Conservation (phyloP, 2,888 invertebrate genomes). For the Eilema caniola region DNA sequence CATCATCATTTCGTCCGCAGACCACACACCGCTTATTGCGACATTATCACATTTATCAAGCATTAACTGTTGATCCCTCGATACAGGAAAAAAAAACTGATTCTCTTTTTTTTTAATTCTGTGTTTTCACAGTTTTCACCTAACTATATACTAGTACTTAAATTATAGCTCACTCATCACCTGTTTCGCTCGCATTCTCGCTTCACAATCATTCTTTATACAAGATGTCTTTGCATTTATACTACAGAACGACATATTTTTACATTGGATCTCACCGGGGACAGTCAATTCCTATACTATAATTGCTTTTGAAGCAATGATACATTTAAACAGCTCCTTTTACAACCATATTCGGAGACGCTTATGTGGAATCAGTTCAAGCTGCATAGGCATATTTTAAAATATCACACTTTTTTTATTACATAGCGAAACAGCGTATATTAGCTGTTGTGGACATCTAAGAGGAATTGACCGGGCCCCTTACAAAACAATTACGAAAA, state of each 20-base stretch:
- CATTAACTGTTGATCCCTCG: constrained; percentile 79
- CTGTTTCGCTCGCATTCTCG: constrained; percentile 66
- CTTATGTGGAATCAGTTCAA: constrained; percentile 55
- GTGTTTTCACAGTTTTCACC: constrained; percentile 80
- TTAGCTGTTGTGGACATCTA: constrained; percentile 47
- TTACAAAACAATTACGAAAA: constrained; percentile 66
- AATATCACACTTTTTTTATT: constrained; percentile 74
- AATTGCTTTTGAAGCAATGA: constrained; percentile 69
- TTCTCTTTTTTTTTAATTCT: constrained; percentile 65
- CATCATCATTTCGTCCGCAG: constrained; percentile 60
- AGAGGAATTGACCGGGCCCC: constrained; percentile 81
- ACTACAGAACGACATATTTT: constrained; percentile 76
- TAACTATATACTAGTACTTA: constrained; percentile 85
- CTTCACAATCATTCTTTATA: constrained; percentile 61
- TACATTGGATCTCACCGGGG: constrained; percentile 79
- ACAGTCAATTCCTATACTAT: constrained; percentile 79
- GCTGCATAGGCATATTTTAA: constrained; percentile 74
- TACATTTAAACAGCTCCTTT: constrained; percentile 47
- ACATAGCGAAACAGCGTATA: constrained; percentile 64
- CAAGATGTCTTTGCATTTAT: constrained; percentile 72
- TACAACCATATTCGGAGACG: constrained; percentile 40
- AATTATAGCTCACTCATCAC: constrained; percentile 64
- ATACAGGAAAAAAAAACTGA: constrained; percentile 77
- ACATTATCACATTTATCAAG: constrained; percentile 79
- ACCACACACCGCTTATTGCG: constrained; percentile 72